Base-by-base conservation (phyloP, 2,888 invertebrate genomes). In the Aquatica leii region DNA sequence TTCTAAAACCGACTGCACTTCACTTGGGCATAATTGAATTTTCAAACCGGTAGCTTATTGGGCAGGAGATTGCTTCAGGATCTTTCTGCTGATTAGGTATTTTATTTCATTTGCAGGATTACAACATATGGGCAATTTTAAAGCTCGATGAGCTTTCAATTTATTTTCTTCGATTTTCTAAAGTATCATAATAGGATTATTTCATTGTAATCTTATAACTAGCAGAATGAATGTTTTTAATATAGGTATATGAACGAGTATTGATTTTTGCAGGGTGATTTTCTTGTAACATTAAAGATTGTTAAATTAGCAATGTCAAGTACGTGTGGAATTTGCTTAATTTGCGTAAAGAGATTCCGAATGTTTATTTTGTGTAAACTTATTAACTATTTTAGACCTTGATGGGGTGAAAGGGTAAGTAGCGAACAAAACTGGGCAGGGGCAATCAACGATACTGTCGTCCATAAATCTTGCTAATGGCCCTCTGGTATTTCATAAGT, bases 1-100 rank as follows among this genome's bases (percentile, higher is more conserved):
- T 74, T 75, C 69, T 72, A 68, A 71, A 76, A 74, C 52, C 56
- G 74, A 72, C 73, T 68, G 70, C 77, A 74, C 76, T 77, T 76
- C 78, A 78, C 78, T 79, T 76, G 76, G 76, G 77, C 73, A 79
- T 81, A 81, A 81, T 82, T 80, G 81, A 81, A 81, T 81, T 80
- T 79, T 78, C 78, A 76, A 77, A 78, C 77, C 78, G 78, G 76
- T 71, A 78, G 80, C 77, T 80, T 80, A 81, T 81, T 80, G 81
- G 79, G 80, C 77, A 76, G 80, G 78, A 78, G 79, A 80, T 81
- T 81, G 79, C 75, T 73, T 69, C 72, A 68, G 71, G 71, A 73
- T 71, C 73, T 74, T 76, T 73, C 72, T 72, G 76, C 73, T 77
- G 78, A 80, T 80, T 81, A 80, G 80, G 79, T 80, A 81, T 80